Conservation (phyloP, 2,113 vertebrate genomes). For the Sciurus niger region DNA sequence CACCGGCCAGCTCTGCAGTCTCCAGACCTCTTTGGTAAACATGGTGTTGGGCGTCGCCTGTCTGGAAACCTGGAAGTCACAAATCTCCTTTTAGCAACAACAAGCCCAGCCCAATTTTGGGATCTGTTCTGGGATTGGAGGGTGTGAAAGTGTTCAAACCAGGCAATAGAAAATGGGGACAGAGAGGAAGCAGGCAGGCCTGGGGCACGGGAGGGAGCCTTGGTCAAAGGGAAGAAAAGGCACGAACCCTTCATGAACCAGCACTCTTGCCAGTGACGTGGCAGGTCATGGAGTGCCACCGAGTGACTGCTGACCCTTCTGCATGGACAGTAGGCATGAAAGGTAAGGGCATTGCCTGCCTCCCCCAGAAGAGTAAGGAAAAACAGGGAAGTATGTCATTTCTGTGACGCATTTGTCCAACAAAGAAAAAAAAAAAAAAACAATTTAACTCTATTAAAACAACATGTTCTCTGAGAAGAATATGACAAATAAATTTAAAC, state of each 20-base stretch:
- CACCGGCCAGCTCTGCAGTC: neutral
- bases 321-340: neutral
- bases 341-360: fast-evolving
- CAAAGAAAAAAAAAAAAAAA: neutral
- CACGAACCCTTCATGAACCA: fast-evolving
- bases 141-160: neutral
- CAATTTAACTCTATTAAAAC: neutral
- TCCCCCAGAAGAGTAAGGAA: neutral
- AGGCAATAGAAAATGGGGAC: neutral
- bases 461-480: neutral
- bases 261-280: neutral
- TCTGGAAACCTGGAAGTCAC: neutral
- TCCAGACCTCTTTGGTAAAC: neutral
- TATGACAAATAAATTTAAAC: neutral
- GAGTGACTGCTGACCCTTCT: fast-evolving
- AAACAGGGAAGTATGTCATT: neutral
- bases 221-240: neutral
- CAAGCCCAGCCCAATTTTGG: neutral
- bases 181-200: neutral
- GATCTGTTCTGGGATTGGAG: neutral
- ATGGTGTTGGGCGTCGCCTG: neutral
- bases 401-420: neutral
- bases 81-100: neutral
- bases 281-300: fast-evolving
- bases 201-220: neutral